Evolutionary conservation across 2,797 vertebrate genomes (phyloP), one percentile per base, ranked within the genome.

Genomic region (Catharus ustulatus): DNA sequence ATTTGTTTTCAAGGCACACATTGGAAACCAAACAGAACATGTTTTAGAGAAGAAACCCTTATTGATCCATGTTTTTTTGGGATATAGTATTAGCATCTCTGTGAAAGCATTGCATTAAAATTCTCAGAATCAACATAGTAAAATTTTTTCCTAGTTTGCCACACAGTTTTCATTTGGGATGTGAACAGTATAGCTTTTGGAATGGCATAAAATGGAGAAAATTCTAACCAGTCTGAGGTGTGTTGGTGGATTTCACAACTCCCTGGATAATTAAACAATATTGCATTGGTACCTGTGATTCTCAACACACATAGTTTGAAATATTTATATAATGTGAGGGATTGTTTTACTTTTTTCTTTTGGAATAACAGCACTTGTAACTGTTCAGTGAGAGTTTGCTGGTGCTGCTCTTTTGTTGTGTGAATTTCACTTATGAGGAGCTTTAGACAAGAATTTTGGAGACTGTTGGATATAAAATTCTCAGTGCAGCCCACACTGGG

Each of bases 1-100:
- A 97, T 97, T 96, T 97, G 94, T 85, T 98, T 95, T 94, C 90
- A 93, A 95, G 95, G 96, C 89, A 87, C 87, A 90, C 88, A 87
- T 27, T 94, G 93, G 92, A 94, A 97, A 95, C 92, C 93, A 95
- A 97, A 94, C 94, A 93, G 90, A 90, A 84, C 64, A 80, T 43
- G 61, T 76, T 93, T 92, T 55, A 73, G 77, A 92, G 90, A 96
- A 79, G 93, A 83, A 95, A 94, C 94, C 95, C 79, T 95, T 72
- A 90, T 88, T 96, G 88, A 74, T 88, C 42, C 22, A 29, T 15
- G 5, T 3, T 77, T 32, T 96, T 95, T 72, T 10, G 72, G 84
- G 85, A 32, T 95, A 66, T 58, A 95, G 96, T 90, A 82, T 96
- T 96, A 94, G 81, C 90, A 85, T 95, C 68, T 93, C 74, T 78